phyloP scores from a whole-genome alignment of 1,140 invertebrate genomes.

The Neodiprion fabricii region DNA sequence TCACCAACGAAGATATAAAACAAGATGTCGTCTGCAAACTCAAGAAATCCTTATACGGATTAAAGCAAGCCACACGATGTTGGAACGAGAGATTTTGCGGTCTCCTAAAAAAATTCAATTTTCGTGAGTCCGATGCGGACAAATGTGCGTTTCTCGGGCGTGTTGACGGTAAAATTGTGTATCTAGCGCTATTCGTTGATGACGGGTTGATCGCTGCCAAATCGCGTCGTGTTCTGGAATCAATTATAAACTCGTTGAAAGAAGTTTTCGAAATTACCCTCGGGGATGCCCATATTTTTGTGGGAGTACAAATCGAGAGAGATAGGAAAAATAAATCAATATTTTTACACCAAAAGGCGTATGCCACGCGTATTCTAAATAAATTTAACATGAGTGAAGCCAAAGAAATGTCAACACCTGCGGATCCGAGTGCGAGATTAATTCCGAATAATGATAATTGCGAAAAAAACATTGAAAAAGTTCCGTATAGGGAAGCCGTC shows the following conservation, averaged over 20 bases:
- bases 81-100: slow-evolving; percentile 4
- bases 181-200: slow-evolving; percentile 28
- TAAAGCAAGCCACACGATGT: slow-evolving; percentile 3
- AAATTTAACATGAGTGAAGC: too few relatives aligned
- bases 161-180: neutral
- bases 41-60: slow-evolving; percentile 9
- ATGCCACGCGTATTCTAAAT: too few relatives aligned
- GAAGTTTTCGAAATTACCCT: slow-evolving; percentile 26
- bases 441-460: too few relatives aligned
- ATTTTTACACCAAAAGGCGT: too few relatives aligned
- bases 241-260: slow-evolving; percentile 17
- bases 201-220: slow-evolving; percentile 27
- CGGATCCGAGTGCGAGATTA: too few relatives aligned
- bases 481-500: too few relatives aligned
- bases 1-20: neutral
- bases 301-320: slow-evolving; percentile 26
- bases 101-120: neutral
- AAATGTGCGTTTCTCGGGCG: too few relatives aligned
- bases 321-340: slow-evolving; percentile 8
- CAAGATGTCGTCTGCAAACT: neutral
- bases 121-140: neutral
- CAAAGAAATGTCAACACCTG: too few relatives aligned
- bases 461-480: too few relatives aligned
- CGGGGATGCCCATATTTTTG: slow-evolving; percentile 19
- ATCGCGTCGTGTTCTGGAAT: slow-evolving; percentile 5